Percentiles rank a stretch among this genome's conserved stretches.
phyloP scores from a whole-genome alignment of 2,113 vertebrate genomes.

The Tachycineta bicolor region DNA sequence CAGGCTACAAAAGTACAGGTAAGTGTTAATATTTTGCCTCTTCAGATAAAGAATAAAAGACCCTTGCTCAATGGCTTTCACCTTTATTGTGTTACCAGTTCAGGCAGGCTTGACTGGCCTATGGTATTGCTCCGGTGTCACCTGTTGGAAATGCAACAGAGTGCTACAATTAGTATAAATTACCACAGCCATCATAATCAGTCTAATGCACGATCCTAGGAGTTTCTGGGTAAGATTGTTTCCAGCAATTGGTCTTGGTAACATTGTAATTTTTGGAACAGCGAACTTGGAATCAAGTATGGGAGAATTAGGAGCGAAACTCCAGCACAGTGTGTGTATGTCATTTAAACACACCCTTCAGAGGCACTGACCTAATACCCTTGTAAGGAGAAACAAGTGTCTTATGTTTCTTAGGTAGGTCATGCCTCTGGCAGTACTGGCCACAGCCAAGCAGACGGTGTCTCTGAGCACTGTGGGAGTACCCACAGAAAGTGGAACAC shows the following conservation, averaged over 20 bases:
- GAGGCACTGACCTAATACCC: neutral
- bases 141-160: neutral
- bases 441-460: neutral
- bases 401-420: neutral
- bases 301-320: neutral
- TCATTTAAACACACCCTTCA: neutral
- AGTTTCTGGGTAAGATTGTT: neutral
- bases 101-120: neutral
- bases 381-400: neutral
- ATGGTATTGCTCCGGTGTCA: neutral
- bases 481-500: rapidly evolving
- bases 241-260: neutral
- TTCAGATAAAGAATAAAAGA: neutral
- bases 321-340: neutral
- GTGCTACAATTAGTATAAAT: neutral
- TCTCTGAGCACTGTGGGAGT: neutral
- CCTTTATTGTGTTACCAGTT: neutral
- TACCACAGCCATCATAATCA: neutral
- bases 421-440: neutral
- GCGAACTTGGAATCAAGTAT: neutral
- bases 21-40: neutral
- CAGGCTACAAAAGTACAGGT: slow-evolving; percentile 92
- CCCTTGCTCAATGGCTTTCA: neutral
- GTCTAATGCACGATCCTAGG: neutral
- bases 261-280: neutral